Percentiles rank a stretch among this genome's conserved stretches.
phyloP scores from a whole-genome alignment of 1,140 invertebrate species.

The silkworm (Bombyx mori) region ASM3026992v2 NC_085124.1:4444501-4445000 shows the following conservation, averaged over 20 bases:
- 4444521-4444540: no score
- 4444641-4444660: no score
- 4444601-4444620: no score
- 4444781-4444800: neutral
- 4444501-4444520: no score
- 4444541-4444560: no score
- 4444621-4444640: no score
- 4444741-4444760: neutral
- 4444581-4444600: no score
- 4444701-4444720: neutral
- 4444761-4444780: neutral
- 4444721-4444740: neutral
- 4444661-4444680: no score
- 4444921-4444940: conserved; percentile 17
- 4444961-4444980: no score
- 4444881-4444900: conserved; percentile 6
- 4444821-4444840: neutral
- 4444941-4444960: conserved; percentile 9
- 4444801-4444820: neutral
- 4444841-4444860: neutral
- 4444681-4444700: neutral
- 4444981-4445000: no score
- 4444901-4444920: conserved; percentile 12
- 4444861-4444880: neutral
- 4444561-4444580: no score